phyloP scores from a whole-genome alignment of 2,888 invertebrate genomes.

The Ophioninae sp. region DNA sequence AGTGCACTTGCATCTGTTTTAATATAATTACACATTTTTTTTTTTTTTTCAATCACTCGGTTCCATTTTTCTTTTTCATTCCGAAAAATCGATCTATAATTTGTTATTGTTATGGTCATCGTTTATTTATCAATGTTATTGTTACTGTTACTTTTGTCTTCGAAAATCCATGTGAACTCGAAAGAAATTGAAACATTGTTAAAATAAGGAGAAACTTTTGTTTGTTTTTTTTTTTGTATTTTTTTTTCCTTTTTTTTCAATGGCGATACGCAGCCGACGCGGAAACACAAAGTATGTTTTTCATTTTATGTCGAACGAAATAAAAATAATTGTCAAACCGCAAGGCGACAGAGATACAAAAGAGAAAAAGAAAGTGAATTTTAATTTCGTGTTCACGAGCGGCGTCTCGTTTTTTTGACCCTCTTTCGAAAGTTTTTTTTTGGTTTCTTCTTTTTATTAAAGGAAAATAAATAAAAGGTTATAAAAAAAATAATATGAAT shows the following conservation, averaged over 20 bases:
- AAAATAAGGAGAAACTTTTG: background rate
- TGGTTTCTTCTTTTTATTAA: constrained; percentile 26
- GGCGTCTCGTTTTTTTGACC: constrained; percentile 41
- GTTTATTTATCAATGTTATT: constrained; percentile 13
- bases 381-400: constrained; percentile 56
- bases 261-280: constrained; percentile 1
- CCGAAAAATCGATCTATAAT: too few relatives aligned
- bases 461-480: background rate
- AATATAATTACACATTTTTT: constrained; percentile 38
- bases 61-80: too few relatives aligned
- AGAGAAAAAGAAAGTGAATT: constrained; percentile 31
- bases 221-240: too few relatives aligned
- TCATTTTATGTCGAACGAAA: constrained; percentile 57
- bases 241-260: too few relatives aligned
- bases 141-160: constrained; percentile 17
- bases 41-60: constrained; percentile 1
- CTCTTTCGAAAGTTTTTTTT: constrained; percentile 20
- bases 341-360: constrained; percentile 15
- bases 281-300: constrained; percentile 32
- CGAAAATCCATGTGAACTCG: constrained; percentile 34
- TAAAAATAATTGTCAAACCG: constrained; percentile 39
- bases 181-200: constrained; percentile 22
- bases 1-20: constrained; percentile 42
- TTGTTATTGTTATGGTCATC: background rate
- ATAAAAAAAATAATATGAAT: too few relatives aligned